Percentiles rank a stretch among this genome's conserved stretches.
These are phyloP conservation scores for Cyanoramphus novaezelandiae DNA, from an alignment of 2,113 vertebrate genomes.

Conservation along the genomic window DNA sequence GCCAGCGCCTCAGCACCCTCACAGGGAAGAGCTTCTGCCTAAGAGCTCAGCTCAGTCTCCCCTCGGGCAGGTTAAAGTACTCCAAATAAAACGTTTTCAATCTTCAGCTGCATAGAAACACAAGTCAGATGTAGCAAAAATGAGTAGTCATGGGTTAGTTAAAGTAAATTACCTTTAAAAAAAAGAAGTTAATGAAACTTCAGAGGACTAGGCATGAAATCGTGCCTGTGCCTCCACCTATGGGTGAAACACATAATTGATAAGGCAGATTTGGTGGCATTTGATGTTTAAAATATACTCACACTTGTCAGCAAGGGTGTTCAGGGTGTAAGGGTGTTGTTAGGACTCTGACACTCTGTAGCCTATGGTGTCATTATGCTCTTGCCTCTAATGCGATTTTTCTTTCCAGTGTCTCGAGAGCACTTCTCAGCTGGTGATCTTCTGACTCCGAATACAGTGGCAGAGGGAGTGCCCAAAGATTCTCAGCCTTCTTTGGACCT, in stretches of 20 bases:
- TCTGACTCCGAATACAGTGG: slow-evolving; percentile 81
- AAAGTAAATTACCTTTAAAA: background rate
- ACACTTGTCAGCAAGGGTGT: background rate
- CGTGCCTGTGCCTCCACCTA: background rate
- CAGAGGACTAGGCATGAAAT: background rate
- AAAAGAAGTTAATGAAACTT: background rate
- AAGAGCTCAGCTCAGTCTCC: background rate
- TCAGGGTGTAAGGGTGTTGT: background rate
- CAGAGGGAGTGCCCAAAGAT: slow-evolving; percentile 86
- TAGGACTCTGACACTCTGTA: background rate
- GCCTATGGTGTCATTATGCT: background rate
- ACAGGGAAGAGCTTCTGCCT: background rate
- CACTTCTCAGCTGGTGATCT: slow-evolving; percentile 79
- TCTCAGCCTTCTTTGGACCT: slow-evolving; percentile 95
- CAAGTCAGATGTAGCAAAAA: background rate
- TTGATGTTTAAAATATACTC: background rate
- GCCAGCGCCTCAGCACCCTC: background rate
- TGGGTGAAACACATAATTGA: background rate
- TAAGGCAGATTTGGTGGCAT: background rate
- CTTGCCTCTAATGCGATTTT: background rate
- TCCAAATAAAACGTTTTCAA: background rate
- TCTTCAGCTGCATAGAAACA: background rate
- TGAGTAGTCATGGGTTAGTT: background rate
- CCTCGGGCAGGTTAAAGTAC: background rate
- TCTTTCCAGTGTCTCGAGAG: slow-evolving; percentile 75